Percentiles rank a stretch among this genome's conserved stretches.
These are phyloP conservation scores for Cataglyphis albicans DNA, from an alignment of 2,888 invertebrate species.

Conservation along the genomic window DNA sequence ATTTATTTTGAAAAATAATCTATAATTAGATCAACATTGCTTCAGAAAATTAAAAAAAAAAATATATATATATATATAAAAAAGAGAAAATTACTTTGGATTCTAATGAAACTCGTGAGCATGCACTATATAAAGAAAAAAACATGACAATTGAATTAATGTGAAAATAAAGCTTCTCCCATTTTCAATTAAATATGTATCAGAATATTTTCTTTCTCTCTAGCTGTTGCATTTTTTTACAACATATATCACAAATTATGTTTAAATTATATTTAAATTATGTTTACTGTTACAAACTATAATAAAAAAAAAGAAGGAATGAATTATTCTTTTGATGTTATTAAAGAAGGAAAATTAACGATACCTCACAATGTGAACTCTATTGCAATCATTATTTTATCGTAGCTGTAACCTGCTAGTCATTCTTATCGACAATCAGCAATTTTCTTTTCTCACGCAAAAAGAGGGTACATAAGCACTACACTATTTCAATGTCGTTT, in stretches of 20 bases:
- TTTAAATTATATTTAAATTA: neutral
- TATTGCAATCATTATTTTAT: slow-evolving; percentile 10
- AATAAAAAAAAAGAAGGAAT: neutral
- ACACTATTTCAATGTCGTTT: slow-evolving; percentile 19
- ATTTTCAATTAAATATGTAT: neutral
- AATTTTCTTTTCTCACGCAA: slow-evolving; percentile 34
- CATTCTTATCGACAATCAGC: slow-evolving; percentile 30
- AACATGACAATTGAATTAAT: neutral
- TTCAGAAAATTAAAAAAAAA: neutral
- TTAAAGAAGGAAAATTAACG: neutral
- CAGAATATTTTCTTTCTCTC: neutral
- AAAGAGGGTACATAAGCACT: slow-evolving; percentile 2
- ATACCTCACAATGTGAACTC: neutral
- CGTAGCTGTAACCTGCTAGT: neutral
- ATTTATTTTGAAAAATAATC: slow-evolving; percentile 54
- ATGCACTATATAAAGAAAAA: neutral
- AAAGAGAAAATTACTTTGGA: neutral
- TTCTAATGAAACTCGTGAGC: neutral
- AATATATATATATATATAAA: too few relatives aligned
- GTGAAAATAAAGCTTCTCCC: neutral
- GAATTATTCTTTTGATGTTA: neutral
- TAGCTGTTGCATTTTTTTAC: neutral
- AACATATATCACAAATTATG: neutral
- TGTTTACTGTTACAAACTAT: neutral
- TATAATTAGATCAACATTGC: slow-evolving; percentile 64